Evolutionary conservation across 2,888 invertebrate species (phyloP).

Genomic region (Perizoma affinitatum): DNA sequence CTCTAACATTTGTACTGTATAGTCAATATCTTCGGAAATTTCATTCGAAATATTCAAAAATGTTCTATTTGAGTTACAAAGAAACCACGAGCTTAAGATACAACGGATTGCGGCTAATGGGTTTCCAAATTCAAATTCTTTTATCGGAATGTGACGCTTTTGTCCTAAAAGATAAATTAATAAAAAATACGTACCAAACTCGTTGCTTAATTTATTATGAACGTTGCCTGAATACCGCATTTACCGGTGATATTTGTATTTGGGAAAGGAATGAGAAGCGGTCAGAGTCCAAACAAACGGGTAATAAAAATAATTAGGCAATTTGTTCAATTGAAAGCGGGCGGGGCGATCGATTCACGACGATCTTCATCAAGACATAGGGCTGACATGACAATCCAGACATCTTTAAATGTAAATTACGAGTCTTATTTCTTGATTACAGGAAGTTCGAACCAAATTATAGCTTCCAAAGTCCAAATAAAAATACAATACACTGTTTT

Average conservation of each 20-base stretch:
- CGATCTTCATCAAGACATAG: slow-evolving; percentile 58
- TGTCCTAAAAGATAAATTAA: not conserved
- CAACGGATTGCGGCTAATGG: slow-evolving; percentile 36
- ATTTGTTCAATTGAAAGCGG: slow-evolving; percentile 70
- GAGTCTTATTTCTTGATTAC: no score
- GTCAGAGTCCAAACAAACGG: slow-evolving; percentile 68
- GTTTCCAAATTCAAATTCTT: slow-evolving; percentile 43
- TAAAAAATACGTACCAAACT: not conserved
- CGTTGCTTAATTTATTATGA: slow-evolving; percentile 23
- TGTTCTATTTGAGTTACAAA: slow-evolving; percentile 33
- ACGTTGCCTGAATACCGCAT: slow-evolving; percentile 10
- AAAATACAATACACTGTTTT: no score
- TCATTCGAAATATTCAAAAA: slow-evolving; percentile 10
- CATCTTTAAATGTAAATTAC: no score
- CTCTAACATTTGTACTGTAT: slow-evolving; percentile 19
- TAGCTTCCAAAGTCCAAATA: no score
- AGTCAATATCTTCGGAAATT: slow-evolving; percentile 17
- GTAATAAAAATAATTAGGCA: slow-evolving; percentile 81
- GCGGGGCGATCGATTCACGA: slow-evolving; percentile 61
- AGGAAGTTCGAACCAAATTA: no score
- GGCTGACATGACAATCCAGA: slow-evolving; percentile 20
- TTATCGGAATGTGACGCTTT: slow-evolving; percentile 28
- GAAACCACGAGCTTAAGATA: slow-evolving; percentile 28
- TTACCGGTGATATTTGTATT: slow-evolving; percentile 51
- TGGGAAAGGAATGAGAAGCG: slow-evolving; percentile 64